Evolutionary conservation across 2,113 vertebrate genomes (phyloP), one percentile per base, ranked within the genome.

Genomic region (Corythornis cristatus): DNA sequence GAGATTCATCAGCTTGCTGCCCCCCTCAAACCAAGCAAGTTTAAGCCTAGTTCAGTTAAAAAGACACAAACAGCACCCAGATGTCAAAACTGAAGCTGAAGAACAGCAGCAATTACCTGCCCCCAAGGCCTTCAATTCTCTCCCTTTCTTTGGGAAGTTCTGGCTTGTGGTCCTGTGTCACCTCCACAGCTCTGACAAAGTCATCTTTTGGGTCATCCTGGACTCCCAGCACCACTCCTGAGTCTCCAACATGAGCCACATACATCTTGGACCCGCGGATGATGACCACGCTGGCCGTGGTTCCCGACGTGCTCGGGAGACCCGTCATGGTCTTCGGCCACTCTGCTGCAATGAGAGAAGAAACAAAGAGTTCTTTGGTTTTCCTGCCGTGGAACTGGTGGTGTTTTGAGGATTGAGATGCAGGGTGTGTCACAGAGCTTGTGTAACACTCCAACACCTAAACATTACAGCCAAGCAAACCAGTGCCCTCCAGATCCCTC

Each of bases 261-360:
- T 98, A 99, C 98, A 99, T 99, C 96, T 98, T 98, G 56, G 98
- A 98, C 22, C 99, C 99, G 0, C 99, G 98, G 93, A 99, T 99
- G 90, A 99, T 99, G 6, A 99, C 98, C 91, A 99, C 98, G 1
- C 99, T 99, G 88, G 99, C 99, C 12, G 99, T 99, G 60, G 99
- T 99, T 58, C 99, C 99, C 0, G 99, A 99, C 0, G 99, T 99
- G 90, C 99, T 99, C 19, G 99, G 99, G 61, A 99, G 98, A 26
- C 99, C 99, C 0, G 99, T 99, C 80, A 99, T 98, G 6, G 99
- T 99, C 97, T 99, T 99, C 6, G 99, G 99, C 99, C 99, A 99
- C 92, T 99, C 99, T 51, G 99, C 99, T 99, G 96, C 93, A 98
- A 67, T 54, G 89, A 84, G 42, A 7, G 40, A 9, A 20, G 37